A percentile compares a stretch with the other conserved stretches of the same genome.
phyloP scores from a whole-genome alignment of 2,797 vertebrate species.

The Acanthurus tractus region DNA sequence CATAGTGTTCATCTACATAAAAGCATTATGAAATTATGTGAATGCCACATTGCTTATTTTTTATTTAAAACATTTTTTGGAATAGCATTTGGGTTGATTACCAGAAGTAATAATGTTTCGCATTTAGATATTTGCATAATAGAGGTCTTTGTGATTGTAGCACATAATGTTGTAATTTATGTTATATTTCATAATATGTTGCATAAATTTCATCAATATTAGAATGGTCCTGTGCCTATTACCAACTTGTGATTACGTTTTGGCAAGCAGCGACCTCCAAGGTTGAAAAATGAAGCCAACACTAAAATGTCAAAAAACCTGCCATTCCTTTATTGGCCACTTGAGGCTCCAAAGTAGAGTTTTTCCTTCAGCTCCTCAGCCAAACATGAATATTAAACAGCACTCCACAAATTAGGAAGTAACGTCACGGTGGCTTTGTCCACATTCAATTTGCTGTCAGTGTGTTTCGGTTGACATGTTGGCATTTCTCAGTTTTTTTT shows the following conservation, averaged over 20 bases:
- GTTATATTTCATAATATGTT: background rate
- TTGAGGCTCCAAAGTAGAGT: no score
- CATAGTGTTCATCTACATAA: background rate
- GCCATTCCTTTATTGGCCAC: no score
- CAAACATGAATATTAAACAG: no score
- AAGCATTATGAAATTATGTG: background rate
- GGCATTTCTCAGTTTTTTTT: conserved; percentile 32
- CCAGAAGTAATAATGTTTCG: background rate
- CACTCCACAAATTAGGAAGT: no score
- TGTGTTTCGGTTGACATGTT: background rate
- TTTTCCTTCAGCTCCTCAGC: no score
- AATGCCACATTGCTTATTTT: background rate
- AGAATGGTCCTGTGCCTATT: conserved; percentile 19
- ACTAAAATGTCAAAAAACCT: no score
- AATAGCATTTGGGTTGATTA: background rate
- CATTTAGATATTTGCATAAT: conserved; percentile 7
- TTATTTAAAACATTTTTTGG: background rate
- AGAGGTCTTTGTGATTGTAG: background rate
- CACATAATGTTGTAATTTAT: conserved; percentile 18
- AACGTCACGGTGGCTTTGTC: no score
- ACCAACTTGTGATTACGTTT: conserved; percentile 30
- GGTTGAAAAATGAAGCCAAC: no score
- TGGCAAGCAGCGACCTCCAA: no score
- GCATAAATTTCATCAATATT: background rate
- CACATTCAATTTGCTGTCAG: no score